Evolutionary conservation across 2,797 vertebrate species (phyloP).

Genomic region (Manis pentadactyla): DNA sequence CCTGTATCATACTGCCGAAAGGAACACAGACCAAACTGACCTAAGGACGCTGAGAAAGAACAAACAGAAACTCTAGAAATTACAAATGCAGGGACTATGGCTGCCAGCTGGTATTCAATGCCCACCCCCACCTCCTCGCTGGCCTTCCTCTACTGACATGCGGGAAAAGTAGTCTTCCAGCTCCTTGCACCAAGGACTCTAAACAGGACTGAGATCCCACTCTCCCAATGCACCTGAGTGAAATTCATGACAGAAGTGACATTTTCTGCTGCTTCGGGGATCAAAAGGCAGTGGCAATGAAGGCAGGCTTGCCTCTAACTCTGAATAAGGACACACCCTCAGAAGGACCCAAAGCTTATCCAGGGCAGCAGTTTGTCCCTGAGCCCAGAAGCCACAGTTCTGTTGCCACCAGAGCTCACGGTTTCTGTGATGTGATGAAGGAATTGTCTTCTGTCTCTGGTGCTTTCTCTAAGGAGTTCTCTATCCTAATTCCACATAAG

Average conservation of each 20-base stretch:
- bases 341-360: not conserved
- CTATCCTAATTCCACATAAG: not conserved
- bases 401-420: not conserved
- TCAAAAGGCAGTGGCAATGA: not conserved
- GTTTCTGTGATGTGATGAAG: not conserved
- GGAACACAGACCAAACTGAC: not conserved
- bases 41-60: not conserved
- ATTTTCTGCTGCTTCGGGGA: not conserved
- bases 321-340: not conserved
- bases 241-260: not conserved
- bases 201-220: not conserved
- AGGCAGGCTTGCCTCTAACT: accelerated
- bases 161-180: not conserved
- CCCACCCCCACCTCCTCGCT: not conserved
- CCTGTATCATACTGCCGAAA: not conserved
- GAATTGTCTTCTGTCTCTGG: not conserved
- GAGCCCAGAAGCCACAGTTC: not conserved
- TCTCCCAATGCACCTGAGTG: not conserved
- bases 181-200: not conserved
- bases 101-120: not conserved
- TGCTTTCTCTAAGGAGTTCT: not conserved
- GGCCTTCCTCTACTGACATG: not conserved
- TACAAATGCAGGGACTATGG: not conserved
- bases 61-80: not conserved
- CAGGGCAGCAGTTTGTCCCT: not conserved